A percentile compares a stretch with the other conserved stretches of the same genome.
phyloP scores from a whole-genome alignment of 2,113 vertebrate species.

The Sigmodon hispidus region DNA sequence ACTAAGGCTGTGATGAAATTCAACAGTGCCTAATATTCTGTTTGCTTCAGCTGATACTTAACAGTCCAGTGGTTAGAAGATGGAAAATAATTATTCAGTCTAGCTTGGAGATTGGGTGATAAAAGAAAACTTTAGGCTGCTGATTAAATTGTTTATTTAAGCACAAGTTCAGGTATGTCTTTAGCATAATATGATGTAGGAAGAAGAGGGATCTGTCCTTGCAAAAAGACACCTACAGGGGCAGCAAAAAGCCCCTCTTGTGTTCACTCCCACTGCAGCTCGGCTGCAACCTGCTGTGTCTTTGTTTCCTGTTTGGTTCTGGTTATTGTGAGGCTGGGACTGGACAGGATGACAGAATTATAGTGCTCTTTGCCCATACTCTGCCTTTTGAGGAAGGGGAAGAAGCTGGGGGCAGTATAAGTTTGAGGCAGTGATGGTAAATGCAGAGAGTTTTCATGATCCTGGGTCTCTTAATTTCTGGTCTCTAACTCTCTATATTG shows the following conservation, averaged over 20 bases:
- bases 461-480: background rate
- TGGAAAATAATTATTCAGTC: conserved; percentile 75
- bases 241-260: background rate
- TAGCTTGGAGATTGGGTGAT: conserved; percentile 64
- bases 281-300: background rate
- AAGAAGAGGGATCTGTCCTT: conserved; percentile 65
- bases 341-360: background rate
- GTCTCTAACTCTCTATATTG: background rate
- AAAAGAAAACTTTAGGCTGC: conserved; percentile 71
- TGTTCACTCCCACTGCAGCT: background rate
- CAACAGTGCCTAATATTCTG: conserved; percentile 65
- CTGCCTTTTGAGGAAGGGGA: background rate
- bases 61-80: conserved; percentile 67
- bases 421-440: background rate
- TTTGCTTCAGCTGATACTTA: conserved; percentile 74
- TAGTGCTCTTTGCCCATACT: background rate
- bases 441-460: background rate
- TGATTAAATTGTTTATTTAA: conserved; percentile 72
- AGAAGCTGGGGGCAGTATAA: background rate
- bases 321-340: conserved; percentile 41
- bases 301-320: conserved; percentile 2
- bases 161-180: conserved; percentile 50
- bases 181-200: conserved; percentile 24
- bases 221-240: background rate
- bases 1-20: background rate